phyloP scores from a whole-genome alignment of 2,113 vertebrate species.

The Bothrops jararaca region DNA sequence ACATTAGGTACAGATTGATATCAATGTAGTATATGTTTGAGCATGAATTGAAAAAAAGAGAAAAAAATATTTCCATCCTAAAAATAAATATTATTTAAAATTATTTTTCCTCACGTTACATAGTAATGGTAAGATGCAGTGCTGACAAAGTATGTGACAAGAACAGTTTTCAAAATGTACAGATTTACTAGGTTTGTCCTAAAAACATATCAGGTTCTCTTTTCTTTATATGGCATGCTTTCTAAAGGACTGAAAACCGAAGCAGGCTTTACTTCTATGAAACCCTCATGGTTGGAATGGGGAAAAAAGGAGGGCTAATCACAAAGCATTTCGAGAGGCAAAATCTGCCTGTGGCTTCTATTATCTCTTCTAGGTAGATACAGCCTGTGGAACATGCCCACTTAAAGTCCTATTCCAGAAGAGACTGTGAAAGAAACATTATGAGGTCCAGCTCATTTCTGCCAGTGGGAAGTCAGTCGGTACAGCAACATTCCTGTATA shows the following conservation, averaged over 20 bases:
- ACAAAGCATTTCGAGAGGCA: background rate
- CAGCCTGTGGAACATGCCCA: no score
- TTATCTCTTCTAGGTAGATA: background rate
- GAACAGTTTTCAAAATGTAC: background rate
- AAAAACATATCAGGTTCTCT: background rate
- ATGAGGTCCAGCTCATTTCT: background rate
- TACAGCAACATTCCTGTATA: background rate
- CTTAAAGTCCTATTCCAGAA: background rate
- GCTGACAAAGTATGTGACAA: background rate
- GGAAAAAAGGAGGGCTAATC: background rate
- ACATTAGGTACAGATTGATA: background rate
- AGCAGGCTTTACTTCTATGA: background rate
- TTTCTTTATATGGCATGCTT: background rate
- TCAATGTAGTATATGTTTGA: background rate
- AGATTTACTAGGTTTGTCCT: background rate
- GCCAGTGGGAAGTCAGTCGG: background rate
- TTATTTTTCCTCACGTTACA: background rate
- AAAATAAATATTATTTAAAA: background rate
- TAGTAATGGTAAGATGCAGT: background rate
- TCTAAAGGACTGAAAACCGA: background rate
- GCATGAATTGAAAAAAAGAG: background rate
- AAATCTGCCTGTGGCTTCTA: background rate
- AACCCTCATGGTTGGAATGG: background rate
- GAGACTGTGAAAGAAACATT: background rate
- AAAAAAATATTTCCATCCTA: constrained; percentile 5